Evolutionary conservation across 2,888 invertebrate species (phyloP).

Genomic region (Temnothorax ravouxi): DNA sequence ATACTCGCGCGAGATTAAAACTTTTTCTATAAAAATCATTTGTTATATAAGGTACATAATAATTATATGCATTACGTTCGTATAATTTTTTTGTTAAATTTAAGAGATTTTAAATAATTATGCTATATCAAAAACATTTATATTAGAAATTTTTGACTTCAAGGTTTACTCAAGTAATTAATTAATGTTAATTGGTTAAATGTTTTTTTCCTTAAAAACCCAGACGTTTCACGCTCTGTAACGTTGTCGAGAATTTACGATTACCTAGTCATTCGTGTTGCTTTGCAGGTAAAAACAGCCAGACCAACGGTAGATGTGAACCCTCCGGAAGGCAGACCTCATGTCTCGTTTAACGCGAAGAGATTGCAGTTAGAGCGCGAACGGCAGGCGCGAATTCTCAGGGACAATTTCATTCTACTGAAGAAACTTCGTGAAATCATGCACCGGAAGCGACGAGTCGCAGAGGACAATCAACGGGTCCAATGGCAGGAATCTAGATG

Average conservation of each 20-base stretch:
- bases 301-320: constrained; percentile 81
- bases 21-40: not conserved
- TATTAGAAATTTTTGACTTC: not conserved
- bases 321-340: constrained; percentile 80
- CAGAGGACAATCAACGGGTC: constrained; percentile 72
- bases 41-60: not conserved
- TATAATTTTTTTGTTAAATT: not conserved
- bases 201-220: not conserved
- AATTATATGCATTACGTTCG: not conserved
- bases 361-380: constrained; percentile 82
- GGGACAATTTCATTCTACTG: constrained; percentile 83
- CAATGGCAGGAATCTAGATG: constrained; percentile 79
- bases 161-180: no score
- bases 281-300: constrained; percentile 79
- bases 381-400: constrained; percentile 80
- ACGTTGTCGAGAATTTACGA: not conserved
- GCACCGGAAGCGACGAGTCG: constrained; percentile 74
- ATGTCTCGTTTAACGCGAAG: constrained; percentile 81
- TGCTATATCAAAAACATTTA: not conserved
- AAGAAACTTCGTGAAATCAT: constrained; percentile 82
- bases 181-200: not conserved
- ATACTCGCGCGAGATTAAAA: not conserved
- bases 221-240: not conserved
- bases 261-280: not conserved
- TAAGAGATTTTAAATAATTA: not conserved